phyloP scores from a whole-genome alignment of 2,113 vertebrate genomes.

The Oxyura jamaicensis region DNA sequence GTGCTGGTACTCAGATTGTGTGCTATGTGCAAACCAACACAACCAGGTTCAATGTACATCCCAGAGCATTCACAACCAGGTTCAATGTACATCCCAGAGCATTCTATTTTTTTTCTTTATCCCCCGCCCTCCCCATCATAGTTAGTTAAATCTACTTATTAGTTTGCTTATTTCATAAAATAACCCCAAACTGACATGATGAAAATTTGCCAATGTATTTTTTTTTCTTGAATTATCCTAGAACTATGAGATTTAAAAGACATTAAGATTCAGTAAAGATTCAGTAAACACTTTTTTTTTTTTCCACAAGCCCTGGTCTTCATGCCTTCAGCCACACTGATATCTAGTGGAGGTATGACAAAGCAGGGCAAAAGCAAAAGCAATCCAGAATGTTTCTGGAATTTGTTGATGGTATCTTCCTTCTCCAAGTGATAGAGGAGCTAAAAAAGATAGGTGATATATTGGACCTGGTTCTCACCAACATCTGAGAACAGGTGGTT shows the following conservation, averaged over 20 bases:
- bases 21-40: conserved; percentile 38
- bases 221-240: neutral
- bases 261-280: too few relatives aligned
- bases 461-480: too few relatives aligned
- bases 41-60: conserved; percentile 31
- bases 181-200: neutral
- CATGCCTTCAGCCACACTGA: neutral
- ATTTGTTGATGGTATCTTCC: neutral
- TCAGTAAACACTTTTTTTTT: neutral
- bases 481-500: too few relatives aligned
- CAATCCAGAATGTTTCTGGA: neutral
- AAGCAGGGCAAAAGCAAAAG: neutral
- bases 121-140: neutral
- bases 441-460: neutral
- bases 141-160: conserved; percentile 43
- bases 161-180: neutral
- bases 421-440: neutral
- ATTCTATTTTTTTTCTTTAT: neutral
- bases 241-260: neutral
- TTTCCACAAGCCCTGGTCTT: neutral
- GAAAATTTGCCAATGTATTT: neutral
- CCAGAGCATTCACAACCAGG: conserved; percentile 24
- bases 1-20: neutral
- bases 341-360: neutral
- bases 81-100: conserved; percentile 32